Percentiles rank a stretch among this genome's conserved stretches.
phyloP scores from a whole-genome alignment of 2,797 vertebrate genomes.

The Melopsittacus undulatus region DNA sequence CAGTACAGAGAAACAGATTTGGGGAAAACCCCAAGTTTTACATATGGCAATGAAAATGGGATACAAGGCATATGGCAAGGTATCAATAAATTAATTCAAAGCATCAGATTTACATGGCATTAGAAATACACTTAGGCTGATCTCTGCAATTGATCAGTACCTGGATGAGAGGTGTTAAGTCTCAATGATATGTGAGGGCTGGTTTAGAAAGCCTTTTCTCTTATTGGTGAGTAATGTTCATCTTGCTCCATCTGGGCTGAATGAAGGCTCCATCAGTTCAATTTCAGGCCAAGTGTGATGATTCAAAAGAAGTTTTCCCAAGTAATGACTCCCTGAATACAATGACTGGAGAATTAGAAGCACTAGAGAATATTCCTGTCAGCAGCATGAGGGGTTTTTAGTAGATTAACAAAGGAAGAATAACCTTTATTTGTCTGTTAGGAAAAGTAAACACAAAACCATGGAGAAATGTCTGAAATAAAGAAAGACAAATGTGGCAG shows the following conservation, averaged over 20 bases:
- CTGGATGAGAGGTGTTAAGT: neutral
- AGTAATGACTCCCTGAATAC: neutral
- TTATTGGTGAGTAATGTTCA: neutral
- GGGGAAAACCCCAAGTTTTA: neutral
- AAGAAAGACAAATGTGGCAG: neutral
- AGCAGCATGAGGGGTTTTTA: neutral
- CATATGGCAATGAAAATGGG: neutral
- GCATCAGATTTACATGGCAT: rapidly evolving
- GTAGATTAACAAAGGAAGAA: neutral
- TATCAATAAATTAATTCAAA: neutral
- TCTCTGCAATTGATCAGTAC: neutral
- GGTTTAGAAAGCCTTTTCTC: neutral
- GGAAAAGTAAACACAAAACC: neutral
- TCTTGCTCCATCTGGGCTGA: neutral
- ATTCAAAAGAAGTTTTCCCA: neutral
- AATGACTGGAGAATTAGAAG: neutral
- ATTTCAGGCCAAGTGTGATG: neutral
- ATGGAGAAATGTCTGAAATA: neutral
- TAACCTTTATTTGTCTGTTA: neutral
- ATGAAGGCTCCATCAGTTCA: neutral
- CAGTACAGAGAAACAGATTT: neutral
- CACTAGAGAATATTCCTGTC: neutral
- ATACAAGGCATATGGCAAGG: neutral
- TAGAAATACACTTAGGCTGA: neutral
- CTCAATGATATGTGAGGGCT: neutral